Evolutionary conservation across 2,888 invertebrate genomes (phyloP).

Genomic region (Parasteatoda lunata): DNA sequence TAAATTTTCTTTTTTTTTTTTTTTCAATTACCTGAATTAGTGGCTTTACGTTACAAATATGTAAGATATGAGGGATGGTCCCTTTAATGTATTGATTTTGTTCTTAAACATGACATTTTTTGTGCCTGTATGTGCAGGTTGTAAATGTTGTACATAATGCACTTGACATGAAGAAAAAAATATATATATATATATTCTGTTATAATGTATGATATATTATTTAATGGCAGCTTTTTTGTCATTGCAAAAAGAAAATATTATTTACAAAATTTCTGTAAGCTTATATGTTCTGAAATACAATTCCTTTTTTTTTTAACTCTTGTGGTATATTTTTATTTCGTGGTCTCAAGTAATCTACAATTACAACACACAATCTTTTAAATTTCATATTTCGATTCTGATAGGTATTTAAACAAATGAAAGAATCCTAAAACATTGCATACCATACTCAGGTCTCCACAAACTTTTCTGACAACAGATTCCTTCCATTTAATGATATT

Average conservation of each 20-base stretch:
- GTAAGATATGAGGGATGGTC: no score
- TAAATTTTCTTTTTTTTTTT: no score
- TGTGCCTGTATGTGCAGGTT: constrained; percentile 4
- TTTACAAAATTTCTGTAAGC: constrained; percentile 33
- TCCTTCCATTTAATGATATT: no score
- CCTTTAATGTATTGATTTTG: neutral
- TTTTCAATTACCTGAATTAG: no score
- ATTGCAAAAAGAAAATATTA: constrained; percentile 15
- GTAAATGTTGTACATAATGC: constrained; percentile 47
- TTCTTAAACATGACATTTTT: neutral
- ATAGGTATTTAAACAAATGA: no score
- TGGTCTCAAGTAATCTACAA: neutral
- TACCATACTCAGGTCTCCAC: no score
- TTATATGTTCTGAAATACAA: constrained; percentile 26
- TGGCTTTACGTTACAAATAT: no score
- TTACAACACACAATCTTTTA: no score
- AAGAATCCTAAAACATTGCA: no score
- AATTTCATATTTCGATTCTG: no score
- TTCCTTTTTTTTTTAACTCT: neutral
- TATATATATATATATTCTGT: constrained; percentile 24
- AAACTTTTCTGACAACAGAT: no score
- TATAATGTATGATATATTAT: constrained; percentile 8
- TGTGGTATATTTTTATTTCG: neutral
- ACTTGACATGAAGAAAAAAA: constrained; percentile 25
- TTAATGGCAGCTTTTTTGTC: constrained; percentile 30